Conservation (phyloP, 2,888 invertebrate species). For the Sympetrum striolatum region DNA sequence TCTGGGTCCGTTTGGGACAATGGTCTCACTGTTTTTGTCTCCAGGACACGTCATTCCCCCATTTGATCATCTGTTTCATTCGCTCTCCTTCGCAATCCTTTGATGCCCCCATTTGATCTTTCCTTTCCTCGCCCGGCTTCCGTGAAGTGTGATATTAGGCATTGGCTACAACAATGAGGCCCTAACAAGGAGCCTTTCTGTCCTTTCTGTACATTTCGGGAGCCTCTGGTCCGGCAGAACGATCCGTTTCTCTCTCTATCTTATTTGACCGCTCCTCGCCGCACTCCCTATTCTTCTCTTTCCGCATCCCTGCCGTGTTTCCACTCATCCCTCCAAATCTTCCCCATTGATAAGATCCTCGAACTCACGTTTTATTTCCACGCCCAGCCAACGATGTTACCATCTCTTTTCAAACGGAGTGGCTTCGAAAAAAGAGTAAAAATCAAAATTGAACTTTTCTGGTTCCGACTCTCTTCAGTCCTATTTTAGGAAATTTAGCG, state of each 20-base stretch:
- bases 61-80: constrained; percentile 16
- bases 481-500: too few species aligned
- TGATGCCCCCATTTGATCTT: not conserved
- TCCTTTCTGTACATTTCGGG: constrained; percentile 1
- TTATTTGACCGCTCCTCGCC: not conserved
- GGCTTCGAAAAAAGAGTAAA: too few species aligned
- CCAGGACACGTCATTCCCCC: constrained; percentile 7
- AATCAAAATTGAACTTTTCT: too few species aligned
- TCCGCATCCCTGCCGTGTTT: not conserved
- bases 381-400: not conserved
- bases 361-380: not conserved
- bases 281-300: not conserved
- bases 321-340: not conserved
- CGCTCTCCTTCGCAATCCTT: not conserved
- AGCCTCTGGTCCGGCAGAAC: not conserved
- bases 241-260: not conserved
- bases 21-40: constrained; percentile 11
- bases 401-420: too few species aligned
- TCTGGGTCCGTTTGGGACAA: constrained; percentile 12
- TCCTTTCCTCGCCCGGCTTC: not conserved
- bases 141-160: constrained; percentile 42
- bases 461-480: too few species aligned
- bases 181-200: constrained; percentile 36
- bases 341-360: not conserved
- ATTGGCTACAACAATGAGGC: constrained; percentile 39